A percentile compares a stretch with the other conserved stretches of the same genome.
phyloP scores from a whole-genome alignment of 92 coral and sea anemone species.

The Actinernus sp. region DNA sequence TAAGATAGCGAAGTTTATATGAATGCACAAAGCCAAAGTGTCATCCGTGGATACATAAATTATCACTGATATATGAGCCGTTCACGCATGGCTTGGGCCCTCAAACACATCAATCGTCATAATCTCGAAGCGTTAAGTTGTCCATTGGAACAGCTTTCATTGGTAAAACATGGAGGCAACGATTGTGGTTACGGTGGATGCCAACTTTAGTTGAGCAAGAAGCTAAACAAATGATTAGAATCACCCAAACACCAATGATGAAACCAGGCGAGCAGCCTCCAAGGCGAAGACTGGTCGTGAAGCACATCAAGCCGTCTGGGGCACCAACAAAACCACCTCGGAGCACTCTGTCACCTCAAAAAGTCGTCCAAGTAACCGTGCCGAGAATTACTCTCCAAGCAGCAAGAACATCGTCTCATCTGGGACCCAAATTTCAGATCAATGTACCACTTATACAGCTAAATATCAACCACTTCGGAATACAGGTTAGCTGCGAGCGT shows the following conservation, averaged over 20 bases:
- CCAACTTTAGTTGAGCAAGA: no score
- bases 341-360: conserved; percentile 20
- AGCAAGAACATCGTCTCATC: conserved; percentile 7
- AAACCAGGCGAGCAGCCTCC: conserved; percentile 10
- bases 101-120: no score
- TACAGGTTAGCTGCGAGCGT: no score
- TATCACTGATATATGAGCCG: no score
- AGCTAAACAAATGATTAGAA: conserved; percentile 8
- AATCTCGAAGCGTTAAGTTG: no score
- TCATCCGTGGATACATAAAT: no score
- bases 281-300: conserved; percentile 33
- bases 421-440: conserved; percentile 18
- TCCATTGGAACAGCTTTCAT: no score
- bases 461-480: conserved; percentile 58
- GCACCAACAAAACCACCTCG: conserved; percentile 11
- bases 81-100: no score
- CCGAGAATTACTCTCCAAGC: conserved; percentile 47
- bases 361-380: conserved; percentile 64
- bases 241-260: conserved; percentile 11
- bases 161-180: no score
- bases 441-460: conserved; percentile 67
- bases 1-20: no score
- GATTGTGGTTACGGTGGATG: no score
- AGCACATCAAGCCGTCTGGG: conserved; percentile 24
- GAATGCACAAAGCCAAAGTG: no score